Evolutionary conservation across 92 coral and sea anemone species (phyloP), one percentile per base, ranked within the genome.

Genomic region (Phenganax marumi): DNA sequence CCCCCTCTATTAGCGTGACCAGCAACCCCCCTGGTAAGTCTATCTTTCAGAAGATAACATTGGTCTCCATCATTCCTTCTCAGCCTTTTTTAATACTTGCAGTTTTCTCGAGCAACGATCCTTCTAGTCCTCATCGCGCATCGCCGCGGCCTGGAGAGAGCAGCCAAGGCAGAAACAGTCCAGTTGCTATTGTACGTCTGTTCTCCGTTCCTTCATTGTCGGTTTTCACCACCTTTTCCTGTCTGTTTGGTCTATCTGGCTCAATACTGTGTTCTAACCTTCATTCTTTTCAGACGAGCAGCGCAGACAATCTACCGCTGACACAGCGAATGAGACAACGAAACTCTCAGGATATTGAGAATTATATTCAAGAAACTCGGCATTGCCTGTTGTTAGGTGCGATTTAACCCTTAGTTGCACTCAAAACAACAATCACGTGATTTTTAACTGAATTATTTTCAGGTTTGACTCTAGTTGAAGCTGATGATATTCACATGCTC

Each of bases 401-500:
- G 24, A 56, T 19, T 8, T 2, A 26, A 11, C 26, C 22, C 8
- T 12, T 68, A 16, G 10, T 68, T 6, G 8, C 0, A 9, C 10
- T 68, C 73, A 8, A 33, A 8, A 16, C n/a, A 8, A 8, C 3
- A 5, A 14, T 58, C n/a, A 1, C 65, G 7, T 0, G 21, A 58
- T 58, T 13, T 58, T 7, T 6, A 13, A 13, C 56, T n/a, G 26
- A 1, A 19, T 72, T 4, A 21, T 39, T 49, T n/a, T 17, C 19
- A 78, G 83, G 83, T 24, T 24, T 78, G 39, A 62, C 23, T 60
- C 73, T 78, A 12, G 83, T 78, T 14, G 83, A 78, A 78, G 83
- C 83, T 8, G 73, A 78, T 43, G 72, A 78, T 62, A 78, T 78
- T 61, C 73, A 78, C 49, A 78, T 78, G 83, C 73, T 78, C 57